phyloP scores from a whole-genome alignment of 2,797 vertebrate species.

The Poecilia wingei region DNA sequence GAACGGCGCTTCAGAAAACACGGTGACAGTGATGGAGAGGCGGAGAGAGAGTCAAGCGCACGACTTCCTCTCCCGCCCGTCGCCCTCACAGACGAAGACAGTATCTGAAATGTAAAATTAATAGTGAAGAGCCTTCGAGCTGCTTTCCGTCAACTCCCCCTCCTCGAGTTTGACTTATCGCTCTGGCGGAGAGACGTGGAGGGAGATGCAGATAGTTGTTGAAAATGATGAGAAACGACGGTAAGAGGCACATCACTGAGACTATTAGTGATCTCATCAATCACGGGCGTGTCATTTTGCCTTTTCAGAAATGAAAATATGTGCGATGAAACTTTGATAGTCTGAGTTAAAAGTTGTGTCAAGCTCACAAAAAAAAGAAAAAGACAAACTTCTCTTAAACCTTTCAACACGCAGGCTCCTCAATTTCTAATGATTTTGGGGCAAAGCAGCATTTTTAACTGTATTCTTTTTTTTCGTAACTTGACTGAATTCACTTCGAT shows the following conservation, averaged over 20 bases:
- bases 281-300: neutral
- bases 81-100: constrained; percentile 32
- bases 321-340: neutral
- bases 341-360: neutral
- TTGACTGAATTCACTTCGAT: neutral
- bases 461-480: neutral
- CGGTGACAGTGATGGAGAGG: constrained; percentile 53
- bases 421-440: neutral
- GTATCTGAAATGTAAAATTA: constrained; percentile 64
- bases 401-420: neutral
- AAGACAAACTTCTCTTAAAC: neutral
- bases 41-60: constrained; percentile 15
- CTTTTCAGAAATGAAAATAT: constrained; percentile 4
- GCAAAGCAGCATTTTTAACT: neutral
- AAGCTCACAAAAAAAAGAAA: neutral
- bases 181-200: constrained; percentile 18
- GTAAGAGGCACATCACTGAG: constrained; percentile 4
- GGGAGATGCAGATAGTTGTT: constrained; percentile 24
- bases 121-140: constrained; percentile 54
- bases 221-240: constrained; percentile 20
- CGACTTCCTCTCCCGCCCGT: constrained; percentile 9
- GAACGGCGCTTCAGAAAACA: constrained; percentile 44
- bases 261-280: constrained; percentile 2
- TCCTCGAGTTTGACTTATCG: constrained; percentile 51
- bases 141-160: constrained; percentile 43